Base-by-base conservation (phyloP, 1,140 invertebrate genomes). In the Papilio helenus region DNA sequence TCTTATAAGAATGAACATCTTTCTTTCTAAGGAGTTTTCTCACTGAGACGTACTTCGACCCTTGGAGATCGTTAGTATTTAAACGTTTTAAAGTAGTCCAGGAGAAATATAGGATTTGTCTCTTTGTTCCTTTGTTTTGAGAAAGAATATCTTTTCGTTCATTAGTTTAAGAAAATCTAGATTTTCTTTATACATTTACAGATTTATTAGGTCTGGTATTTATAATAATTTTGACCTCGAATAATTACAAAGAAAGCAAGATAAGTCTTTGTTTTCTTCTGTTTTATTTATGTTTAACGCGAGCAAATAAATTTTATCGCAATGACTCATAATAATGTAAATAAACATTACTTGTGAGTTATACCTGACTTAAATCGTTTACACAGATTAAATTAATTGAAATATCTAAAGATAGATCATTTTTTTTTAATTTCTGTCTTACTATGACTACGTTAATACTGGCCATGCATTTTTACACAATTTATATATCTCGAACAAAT, bases 271-370 rank as follows among this genome's bases (percentile, higher is more conserved):
- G 26, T 68, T 29, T 68, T 68, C 23, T 16, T 61, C 23, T 29
- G 5, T 29, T 68, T 68, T 68, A 65, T 65, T 65, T 65, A 68
- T 68, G 16, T 68, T 68, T 68, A 68, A 68, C 26, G 10, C 3
- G 26, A 68, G 61, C 12, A 68, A 68, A 68, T 61, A 61, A 14
- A 68, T 34, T 34, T 68, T 68, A 68, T 68, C 23, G 4, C 26
- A 68, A 5, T 68, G 61, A 68, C 14, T 68, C 61, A 68, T 68
- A 16, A 68, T 34, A 29, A 68, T 68, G 10, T 16, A 68, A 29
- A 68, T 68, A 68, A 68, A 68, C 26, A 68, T 18, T 68, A 68
- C 14, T 68, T 34, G 61, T 4, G 26, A 29, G 10, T 26, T 65
- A 5, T 26, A 65, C 12, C 0, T 65, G 23, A 26, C 23, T 68